Conservation (phyloP, 2,797 vertebrate species). For the Pyrrhura leucotis region DNA sequence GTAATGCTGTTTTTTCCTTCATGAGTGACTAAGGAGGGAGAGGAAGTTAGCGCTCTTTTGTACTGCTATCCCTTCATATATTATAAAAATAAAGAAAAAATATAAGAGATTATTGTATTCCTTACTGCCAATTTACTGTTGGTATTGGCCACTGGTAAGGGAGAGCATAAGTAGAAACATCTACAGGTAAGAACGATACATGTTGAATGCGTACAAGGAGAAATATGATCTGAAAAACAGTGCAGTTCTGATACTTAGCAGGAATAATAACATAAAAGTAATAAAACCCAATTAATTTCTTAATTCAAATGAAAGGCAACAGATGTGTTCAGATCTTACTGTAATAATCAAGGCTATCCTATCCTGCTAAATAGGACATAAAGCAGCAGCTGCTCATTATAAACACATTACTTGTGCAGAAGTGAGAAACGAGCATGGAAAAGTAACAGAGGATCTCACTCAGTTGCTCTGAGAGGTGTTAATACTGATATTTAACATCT, state of each 20-base stretch:
- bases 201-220: neutral
- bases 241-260: neutral
- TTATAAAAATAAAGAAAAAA: neutral
- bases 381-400: neutral
- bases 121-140: neutral
- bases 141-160: neutral
- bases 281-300: neutral
- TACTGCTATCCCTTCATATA: neutral
- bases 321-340: neutral
- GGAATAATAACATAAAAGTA: neutral
- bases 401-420: neutral
- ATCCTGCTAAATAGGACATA: neutral
- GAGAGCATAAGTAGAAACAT: neutral
- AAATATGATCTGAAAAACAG: neutral
- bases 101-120: neutral
- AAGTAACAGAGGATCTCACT: neutral
- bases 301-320: neutral
- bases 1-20: neutral
- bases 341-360: neutral
- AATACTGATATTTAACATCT: neutral
- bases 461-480: neutral
- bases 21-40: neutral
- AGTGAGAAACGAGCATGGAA: neutral
- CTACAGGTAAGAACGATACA: neutral
- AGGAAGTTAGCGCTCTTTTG: neutral